Conservation (phyloP, 2,888 invertebrate genomes). For the Nowickia ferox region DNA sequence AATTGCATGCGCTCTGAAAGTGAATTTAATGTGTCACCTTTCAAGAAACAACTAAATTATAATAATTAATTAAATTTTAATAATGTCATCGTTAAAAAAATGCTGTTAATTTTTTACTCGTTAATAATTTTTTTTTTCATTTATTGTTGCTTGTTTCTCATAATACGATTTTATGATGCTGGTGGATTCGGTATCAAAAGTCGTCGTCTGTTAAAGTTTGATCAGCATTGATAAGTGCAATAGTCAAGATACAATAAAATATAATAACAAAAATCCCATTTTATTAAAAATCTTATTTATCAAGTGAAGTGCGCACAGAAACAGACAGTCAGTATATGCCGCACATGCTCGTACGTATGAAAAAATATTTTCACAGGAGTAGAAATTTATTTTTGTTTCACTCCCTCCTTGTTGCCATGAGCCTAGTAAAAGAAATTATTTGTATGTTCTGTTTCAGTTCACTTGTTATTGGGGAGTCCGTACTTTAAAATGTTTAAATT, state of each 20-base stretch:
- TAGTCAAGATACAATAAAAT: constrained; percentile 44
- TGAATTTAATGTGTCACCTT: constrained; percentile 57
- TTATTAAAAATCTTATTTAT: constrained; percentile 1
- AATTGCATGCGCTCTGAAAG: neutral
- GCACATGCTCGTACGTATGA: no score
- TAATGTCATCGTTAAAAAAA: constrained; percentile 51
- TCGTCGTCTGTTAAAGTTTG: constrained; percentile 74
- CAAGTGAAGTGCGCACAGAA: neutral
- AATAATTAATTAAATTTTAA: constrained; percentile 57
- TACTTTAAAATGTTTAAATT: no score
- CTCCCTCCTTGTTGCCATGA: no score
- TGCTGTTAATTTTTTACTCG: neutral
- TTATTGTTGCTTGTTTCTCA: constrained; percentile 45
- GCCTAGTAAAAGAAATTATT: no score
- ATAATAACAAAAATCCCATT: constrained; percentile 35
- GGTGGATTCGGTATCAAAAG: constrained; percentile 74
- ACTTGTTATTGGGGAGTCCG: no score
- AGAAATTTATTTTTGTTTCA: no score
- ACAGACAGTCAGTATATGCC: no score
- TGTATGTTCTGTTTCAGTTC: no score
- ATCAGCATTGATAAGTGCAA: constrained; percentile 68
- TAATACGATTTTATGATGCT: constrained; percentile 25
- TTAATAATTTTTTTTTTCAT: neutral
- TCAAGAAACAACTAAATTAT: constrained; percentile 52
- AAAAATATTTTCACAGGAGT: no score